These are phyloP conservation scores for Dinoponera quadriceps DNA, from an alignment of 1,140 invertebrate species.

Conservation along the genomic window DNA sequence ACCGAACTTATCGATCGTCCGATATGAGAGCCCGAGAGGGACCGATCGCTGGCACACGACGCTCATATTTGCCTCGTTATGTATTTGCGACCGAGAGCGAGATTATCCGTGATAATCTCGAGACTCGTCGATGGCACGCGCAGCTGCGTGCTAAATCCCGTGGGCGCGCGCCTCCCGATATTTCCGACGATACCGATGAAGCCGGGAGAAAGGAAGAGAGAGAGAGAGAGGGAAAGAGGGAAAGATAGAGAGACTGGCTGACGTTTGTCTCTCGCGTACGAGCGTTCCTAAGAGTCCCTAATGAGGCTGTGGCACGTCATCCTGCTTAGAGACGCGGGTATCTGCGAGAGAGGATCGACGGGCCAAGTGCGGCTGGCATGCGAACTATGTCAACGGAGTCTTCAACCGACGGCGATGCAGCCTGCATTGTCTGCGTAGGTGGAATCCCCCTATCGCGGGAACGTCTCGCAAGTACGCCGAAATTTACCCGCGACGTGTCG, in stretches of 20 bases:
- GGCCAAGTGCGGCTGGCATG: slow-evolving; percentile 65
- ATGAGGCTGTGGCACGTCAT: slow-evolving; percentile 69
- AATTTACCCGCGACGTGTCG: slow-evolving; percentile 24
- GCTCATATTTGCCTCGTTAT: slow-evolving; percentile 16
- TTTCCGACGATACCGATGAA: slow-evolving; percentile 18
- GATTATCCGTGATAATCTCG: slow-evolving; percentile 46
- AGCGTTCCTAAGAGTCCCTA: slow-evolving; percentile 66
- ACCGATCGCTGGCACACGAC: slow-evolving; percentile 31
- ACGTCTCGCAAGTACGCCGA: slow-evolving; percentile 3
- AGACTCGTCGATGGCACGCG: slow-evolving; percentile 27
- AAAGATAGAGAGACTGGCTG: slow-evolving; percentile 10
- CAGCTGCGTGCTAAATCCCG: slow-evolving; percentile 48
- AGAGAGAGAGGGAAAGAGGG: neutral
- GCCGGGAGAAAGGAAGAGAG: neutral
- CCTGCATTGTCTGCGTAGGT: slow-evolving; percentile 53
- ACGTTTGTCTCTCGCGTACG: slow-evolving; percentile 54
- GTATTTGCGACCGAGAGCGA: slow-evolving; percentile 10
- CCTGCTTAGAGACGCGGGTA: slow-evolving; percentile 64
- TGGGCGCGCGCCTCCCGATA: neutral
- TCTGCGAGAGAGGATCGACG: slow-evolving; percentile 59
- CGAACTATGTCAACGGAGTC: slow-evolving; percentile 68
- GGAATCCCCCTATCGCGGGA: slow-evolving; percentile 25
- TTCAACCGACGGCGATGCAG: slow-evolving; percentile 55
- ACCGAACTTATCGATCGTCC: neutral
- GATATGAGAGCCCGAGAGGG: neutral